Evolutionary conservation across 1,140 invertebrate species (phyloP).

Genomic region (Temnothorax curvispinosus): DNA sequence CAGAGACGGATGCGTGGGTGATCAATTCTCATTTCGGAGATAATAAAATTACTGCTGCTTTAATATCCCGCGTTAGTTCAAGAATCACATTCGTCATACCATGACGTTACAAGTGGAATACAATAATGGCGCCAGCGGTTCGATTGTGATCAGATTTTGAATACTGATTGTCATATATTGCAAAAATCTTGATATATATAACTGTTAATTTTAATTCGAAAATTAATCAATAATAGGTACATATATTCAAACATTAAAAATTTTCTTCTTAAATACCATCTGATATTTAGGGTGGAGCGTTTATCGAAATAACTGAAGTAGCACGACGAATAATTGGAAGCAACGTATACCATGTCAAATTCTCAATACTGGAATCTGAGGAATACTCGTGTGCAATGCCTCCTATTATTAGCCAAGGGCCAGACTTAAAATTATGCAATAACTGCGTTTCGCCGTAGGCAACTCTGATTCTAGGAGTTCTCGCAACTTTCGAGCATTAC

Average conservation of each 20-base stretch:
- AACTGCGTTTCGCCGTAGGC: slow-evolving; percentile 33
- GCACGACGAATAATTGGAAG: background rate
- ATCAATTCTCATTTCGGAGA: slow-evolving; percentile 52
- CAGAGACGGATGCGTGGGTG: slow-evolving; percentile 42
- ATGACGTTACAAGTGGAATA: slow-evolving; percentile 18
- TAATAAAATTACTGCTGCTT: slow-evolving; percentile 41
- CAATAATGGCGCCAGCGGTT: background rate
- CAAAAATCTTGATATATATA: background rate
- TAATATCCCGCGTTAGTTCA: slow-evolving; percentile 28
- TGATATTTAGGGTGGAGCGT: background rate
- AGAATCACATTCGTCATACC: slow-evolving; percentile 47
- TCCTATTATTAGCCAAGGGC: slow-evolving; percentile 43
- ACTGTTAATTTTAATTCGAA: background rate
- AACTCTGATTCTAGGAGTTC: slow-evolving; percentile 20
- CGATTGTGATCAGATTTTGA: background rate
- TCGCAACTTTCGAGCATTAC: slow-evolving; percentile 43
- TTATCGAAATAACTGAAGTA: background rate
- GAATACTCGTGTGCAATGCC: background rate
- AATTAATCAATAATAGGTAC: background rate
- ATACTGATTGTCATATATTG: background rate
- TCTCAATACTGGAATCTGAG: background rate
- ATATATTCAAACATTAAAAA: background rate
- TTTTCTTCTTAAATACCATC: background rate
- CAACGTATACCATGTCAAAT: background rate
- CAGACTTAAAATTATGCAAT: slow-evolving; percentile 35